Conservation (phyloP, 2,797 vertebrate genomes). For the Clarias fuscus region DNA sequence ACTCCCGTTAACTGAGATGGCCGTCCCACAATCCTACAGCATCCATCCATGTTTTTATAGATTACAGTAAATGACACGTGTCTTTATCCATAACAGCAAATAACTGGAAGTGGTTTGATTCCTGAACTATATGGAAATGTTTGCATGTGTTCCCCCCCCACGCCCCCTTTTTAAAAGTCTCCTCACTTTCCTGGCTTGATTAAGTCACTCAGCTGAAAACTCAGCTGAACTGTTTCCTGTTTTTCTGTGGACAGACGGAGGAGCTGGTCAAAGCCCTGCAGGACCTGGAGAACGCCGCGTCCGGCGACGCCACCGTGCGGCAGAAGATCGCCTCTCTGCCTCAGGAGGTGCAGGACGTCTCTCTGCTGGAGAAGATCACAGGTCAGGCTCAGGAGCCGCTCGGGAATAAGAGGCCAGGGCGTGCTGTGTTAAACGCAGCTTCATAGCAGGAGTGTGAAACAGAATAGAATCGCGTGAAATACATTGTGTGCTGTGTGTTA, state of each 20-base stretch:
- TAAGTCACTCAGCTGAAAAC: neutral
- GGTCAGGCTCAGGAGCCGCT: slow-evolving; percentile 67
- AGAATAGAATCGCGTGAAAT: neutral
- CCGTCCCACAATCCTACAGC: neutral
- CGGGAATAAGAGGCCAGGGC: neutral
- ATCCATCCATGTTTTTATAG: neutral
- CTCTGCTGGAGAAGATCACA: slow-evolving; percentile 94
- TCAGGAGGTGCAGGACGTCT: slow-evolving; percentile 97
- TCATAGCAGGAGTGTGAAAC: neutral
- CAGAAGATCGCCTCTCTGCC: slow-evolving; percentile 97
- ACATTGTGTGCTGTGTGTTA: neutral
- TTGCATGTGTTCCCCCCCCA: neutral
- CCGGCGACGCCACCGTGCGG: slow-evolving; percentile 92
- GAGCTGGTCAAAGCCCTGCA: slow-evolving; percentile 97
- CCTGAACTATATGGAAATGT: neutral
- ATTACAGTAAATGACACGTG: too few relatives aligned
- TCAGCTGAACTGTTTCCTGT: neutral
- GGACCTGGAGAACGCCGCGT: slow-evolving; percentile 96
- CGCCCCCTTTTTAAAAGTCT: neutral
- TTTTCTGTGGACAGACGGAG: slow-evolving; percentile 79
- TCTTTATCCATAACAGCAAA: too few relatives aligned
- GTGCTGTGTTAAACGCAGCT: too few relatives aligned
- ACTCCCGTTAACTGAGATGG: neutral
- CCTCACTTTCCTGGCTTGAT: neutral
- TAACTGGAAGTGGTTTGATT: neutral